These are phyloP conservation scores for Drosophila imparisetae DNA, from an alignment of 2,888 invertebrate genomes.

Conservation along the genomic window DNA sequence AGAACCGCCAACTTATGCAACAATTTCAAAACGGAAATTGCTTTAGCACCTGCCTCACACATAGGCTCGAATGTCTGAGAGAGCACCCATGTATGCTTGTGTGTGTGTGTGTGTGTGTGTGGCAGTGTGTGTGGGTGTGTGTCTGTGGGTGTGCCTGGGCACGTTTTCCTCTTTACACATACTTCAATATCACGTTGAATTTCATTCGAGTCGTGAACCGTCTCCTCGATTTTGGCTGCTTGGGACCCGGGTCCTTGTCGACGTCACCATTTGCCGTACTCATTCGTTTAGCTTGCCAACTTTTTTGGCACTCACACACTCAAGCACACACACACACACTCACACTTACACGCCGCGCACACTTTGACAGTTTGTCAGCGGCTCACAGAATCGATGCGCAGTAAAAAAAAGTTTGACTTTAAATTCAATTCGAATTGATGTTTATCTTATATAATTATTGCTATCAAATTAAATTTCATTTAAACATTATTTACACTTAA, in stretches of 20 bases:
- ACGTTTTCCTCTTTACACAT: slow-evolving; percentile 79
- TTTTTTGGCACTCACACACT: slow-evolving; percentile 74
- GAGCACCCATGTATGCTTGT: slow-evolving; percentile 19
- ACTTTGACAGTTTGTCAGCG: slow-evolving; percentile 79
- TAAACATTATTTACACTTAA: background rate
- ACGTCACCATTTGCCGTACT: slow-evolving; percentile 64
- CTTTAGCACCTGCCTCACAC: slow-evolving; percentile 79
- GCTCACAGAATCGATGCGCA: slow-evolving; percentile 17
- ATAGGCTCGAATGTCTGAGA: slow-evolving; percentile 15
- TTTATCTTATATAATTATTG: background rate
- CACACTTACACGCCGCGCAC: slow-evolving; percentile 18
- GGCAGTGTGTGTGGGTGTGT: slow-evolving; percentile 16
- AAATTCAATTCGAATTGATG: background rate
- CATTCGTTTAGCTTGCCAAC: slow-evolving; percentile 75
- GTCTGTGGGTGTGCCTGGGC: slow-evolving; percentile 42
- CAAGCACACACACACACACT: slow-evolving; percentile 12
- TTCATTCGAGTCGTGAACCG: slow-evolving; percentile 72
- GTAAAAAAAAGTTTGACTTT: slow-evolving; percentile 5
- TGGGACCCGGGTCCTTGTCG: slow-evolving; percentile 29
- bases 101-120: slow-evolving; percentile 17
- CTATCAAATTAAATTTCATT: background rate
- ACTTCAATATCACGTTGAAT: slow-evolving; percentile 80
- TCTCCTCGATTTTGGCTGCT: slow-evolving; percentile 28
- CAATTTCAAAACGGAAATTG: slow-evolving; percentile 81
- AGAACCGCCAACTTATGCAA: slow-evolving; percentile 78